phyloP scores from a whole-genome alignment of 2,113 vertebrate genomes.

The Empidonax traillii region DNA sequence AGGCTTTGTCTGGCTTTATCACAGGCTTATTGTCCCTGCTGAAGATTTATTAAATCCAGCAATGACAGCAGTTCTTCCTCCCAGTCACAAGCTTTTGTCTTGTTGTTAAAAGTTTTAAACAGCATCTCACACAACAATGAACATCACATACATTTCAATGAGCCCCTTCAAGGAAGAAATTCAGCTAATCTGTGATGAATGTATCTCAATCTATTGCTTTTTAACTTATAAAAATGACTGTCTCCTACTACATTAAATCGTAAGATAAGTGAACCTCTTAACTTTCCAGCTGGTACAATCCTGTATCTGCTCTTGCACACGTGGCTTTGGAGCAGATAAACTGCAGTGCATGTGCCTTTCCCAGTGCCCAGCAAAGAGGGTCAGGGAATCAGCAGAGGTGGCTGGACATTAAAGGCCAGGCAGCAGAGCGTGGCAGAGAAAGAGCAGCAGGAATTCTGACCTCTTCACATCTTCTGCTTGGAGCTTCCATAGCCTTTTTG shows the following conservation, averaged over 20 bases:
- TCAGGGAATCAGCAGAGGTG: neutral
- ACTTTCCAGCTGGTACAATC: neutral
- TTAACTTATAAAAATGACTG: neutral
- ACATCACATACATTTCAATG: neutral
- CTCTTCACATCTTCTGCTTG: neutral
- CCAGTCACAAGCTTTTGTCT: slow-evolving; percentile 22
- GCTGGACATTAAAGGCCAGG: rapidly evolving
- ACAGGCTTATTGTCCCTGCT: neutral
- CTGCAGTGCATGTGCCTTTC: neutral
- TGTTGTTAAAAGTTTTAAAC: slow-evolving; percentile 12
- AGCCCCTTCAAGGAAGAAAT: neutral
- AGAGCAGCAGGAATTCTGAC: neutral
- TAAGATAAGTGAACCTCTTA: neutral
- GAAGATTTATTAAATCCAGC: slow-evolving; percentile 43
- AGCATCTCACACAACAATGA: slow-evolving; percentile 25
- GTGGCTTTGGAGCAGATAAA: neutral
- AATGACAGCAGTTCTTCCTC: slow-evolving; percentile 18
- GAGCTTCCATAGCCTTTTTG: neutral
- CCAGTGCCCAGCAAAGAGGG: neutral
- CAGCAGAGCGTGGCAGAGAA: neutral
- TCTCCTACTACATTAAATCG: neutral
- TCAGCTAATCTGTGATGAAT: neutral
- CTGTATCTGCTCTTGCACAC: neutral
- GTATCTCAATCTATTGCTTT: neutral
- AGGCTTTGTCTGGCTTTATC: slow-evolving; percentile 19